Conservation (phyloP, 2,113 vertebrate species). For the Hyla sarda region DNA sequence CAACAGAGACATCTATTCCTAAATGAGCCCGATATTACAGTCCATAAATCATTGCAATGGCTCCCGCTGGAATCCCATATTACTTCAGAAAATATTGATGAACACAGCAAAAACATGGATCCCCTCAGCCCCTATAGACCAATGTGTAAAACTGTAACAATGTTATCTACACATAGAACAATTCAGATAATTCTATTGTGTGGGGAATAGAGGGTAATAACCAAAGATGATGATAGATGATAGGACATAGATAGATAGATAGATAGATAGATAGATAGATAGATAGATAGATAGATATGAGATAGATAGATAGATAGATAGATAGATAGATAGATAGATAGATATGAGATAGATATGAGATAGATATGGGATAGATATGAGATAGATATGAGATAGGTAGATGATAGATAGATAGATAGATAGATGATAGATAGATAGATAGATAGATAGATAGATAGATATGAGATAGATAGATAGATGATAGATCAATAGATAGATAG, state of each 20-base stretch:
- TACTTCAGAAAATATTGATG: constrained; percentile 62
- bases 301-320: constrained; percentile 5
- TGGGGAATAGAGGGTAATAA: background rate
- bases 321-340: constrained; percentile 1
- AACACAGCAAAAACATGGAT: constrained; percentile 36
- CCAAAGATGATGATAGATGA: background rate
- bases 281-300: constrained; percentile 22
- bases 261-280: constrained; percentile 9
- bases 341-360: background rate
- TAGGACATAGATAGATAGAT: background rate
- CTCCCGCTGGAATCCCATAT: constrained; percentile 58
- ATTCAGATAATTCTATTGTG: background rate
- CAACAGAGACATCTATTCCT: constrained; percentile 64
- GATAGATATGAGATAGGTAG: background rate
- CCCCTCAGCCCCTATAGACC: constrained; percentile 32
- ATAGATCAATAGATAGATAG: background rate
- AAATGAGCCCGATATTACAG: constrained; percentile 64
- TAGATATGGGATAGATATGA: background rate
- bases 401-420: background rate
- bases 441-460: background rate
- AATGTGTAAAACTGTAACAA: background rate
- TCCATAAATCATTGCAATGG: constrained; percentile 61
- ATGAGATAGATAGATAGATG: background rate
- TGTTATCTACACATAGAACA: background rate
- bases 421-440: background rate